Conservation (phyloP, 2,797 vertebrate genomes). For the Microctenopoma stevenorrisi region DNA sequence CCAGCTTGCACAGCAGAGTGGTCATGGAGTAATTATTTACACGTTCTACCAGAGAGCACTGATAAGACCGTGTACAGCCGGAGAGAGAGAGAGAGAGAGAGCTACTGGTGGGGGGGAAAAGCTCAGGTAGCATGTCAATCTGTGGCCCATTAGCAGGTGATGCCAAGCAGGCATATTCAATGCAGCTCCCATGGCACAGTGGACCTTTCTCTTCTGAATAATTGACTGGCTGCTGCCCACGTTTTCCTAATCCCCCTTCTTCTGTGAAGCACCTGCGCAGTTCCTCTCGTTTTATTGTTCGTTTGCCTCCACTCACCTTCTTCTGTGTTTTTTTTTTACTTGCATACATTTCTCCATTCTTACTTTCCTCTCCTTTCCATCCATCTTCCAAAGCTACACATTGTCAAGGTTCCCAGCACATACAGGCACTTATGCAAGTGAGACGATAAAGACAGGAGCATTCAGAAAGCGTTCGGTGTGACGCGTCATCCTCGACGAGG, state of each 20-base stretch:
- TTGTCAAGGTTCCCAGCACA: conserved; percentile 46
- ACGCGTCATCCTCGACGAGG: conserved; percentile 37
- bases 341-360: conserved; percentile 2
- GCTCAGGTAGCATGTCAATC: conserved; percentile 68
- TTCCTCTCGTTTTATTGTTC: conserved; percentile 33
- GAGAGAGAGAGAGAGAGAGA: neutral
- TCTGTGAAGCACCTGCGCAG: conserved; percentile 32
- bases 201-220: conserved; percentile 67
- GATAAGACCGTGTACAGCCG: conserved; percentile 53
- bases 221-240: conserved; percentile 60
- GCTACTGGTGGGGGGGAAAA: neutral
- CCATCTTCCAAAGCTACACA: conserved; percentile 35
- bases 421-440: conserved; percentile 49
- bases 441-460: conserved; percentile 32
- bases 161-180: conserved; percentile 56
- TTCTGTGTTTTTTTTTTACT: conserved; percentile 19
- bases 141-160: conserved; percentile 69
- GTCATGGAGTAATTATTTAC: conserved; percentile 74
- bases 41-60: conserved; percentile 60
- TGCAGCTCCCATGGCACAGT: conserved; percentile 55
- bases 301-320: neutral
- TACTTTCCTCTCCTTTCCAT: conserved; percentile 2
- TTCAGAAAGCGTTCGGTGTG: conserved; percentile 31
- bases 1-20: conserved; percentile 55
- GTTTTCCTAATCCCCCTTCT: conserved; percentile 27